These are phyloP conservation scores for Osmerus eperlanus DNA, from an alignment of 2,113 vertebrate genomes.

Conservation along the genomic window DNA sequence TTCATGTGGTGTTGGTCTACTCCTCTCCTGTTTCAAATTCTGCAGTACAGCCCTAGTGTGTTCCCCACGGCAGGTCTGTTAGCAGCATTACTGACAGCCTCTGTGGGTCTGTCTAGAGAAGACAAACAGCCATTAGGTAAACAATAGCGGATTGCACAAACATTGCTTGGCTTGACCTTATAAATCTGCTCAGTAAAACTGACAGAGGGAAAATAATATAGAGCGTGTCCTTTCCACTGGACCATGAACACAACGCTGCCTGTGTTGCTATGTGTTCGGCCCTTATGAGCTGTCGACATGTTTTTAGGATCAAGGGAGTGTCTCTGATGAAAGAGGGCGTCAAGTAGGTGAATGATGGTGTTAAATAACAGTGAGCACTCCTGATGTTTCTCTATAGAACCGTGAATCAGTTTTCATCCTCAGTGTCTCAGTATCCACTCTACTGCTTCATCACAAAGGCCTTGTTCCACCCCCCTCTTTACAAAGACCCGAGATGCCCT, in stretches of 20 bases:
- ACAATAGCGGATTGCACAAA: background rate
- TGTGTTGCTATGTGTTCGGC: no score
- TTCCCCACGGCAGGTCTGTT: slow-evolving; percentile 14
- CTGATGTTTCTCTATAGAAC: slow-evolving; percentile 3
- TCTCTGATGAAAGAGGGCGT: no score
- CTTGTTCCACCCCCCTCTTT: slow-evolving; percentile 38
- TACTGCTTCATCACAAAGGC: slow-evolving; percentile 43
- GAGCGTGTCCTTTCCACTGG: no score
- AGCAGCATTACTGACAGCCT: background rate
- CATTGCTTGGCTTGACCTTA: background rate
- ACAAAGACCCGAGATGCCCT: slow-evolving; percentile 43
- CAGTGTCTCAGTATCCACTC: slow-evolving; percentile 51
- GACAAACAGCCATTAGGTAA: background rate
- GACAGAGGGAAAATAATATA: background rate
- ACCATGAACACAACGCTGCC: no score
- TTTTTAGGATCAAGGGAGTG: no score
- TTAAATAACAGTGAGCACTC: background rate
- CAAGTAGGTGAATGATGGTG: no score
- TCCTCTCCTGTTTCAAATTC: slow-evolving; percentile 38
- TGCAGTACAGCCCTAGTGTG: slow-evolving; percentile 3
- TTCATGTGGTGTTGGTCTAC: slow-evolving; percentile 49
- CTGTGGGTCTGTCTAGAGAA: background rate
- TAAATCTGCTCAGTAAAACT: background rate
- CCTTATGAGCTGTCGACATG: no score
- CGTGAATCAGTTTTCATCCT: slow-evolving; percentile 17